Evolutionary conservation across 2,888 invertebrate species (phyloP), one percentile per base, ranked within the genome.

Genomic region (Cistogaster globosa): DNA sequence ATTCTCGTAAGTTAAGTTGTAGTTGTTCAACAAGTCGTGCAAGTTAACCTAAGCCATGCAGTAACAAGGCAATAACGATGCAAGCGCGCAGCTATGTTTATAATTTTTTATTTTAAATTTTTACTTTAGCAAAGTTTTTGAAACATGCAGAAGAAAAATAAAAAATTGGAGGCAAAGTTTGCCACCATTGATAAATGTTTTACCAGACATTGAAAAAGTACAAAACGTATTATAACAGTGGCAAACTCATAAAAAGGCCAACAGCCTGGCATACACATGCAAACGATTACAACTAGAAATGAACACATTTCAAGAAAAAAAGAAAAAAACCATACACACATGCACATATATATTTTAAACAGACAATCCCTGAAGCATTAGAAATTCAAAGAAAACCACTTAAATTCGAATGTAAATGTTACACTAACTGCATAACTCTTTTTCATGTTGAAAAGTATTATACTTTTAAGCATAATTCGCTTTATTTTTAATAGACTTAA

Each of bases 171-270:
- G 77, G 81, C 77, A 77, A 76, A 81, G 81, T 81, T 81, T 81
- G 62, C 77, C 74, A 74, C 62, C 81, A 81, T 84, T 84, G 84
- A 84, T 84, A 84, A 81, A 84, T 84, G 77, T 81, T 84, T 81
- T 63, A 81, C 58, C 82, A 82, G 85, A 81, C 78, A 78, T 60
- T 82, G 68, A 75, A 78, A 53, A 75, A 75, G 75, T 75, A 85
- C 82, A 85, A 85, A 85, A 82, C 78, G 71, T 75, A 79, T 82
- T 85, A 82, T 85, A 75, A 82, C 75, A 78, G 75, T 75, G 71
- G 78, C 78, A 79, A 78, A 79, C 48, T 85, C 82, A 67, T 79
- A 79, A 84, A 84, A 79, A 82, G 85, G 78, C 82, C 82, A 85
- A 78, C 85, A 75, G 74, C 62, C 57, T 72, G 36, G 65, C 48